These are phyloP conservation scores for Panagrolaimus sp. DNA, from an alignment of 1,140 invertebrate species.

Conservation along the genomic window DNA sequence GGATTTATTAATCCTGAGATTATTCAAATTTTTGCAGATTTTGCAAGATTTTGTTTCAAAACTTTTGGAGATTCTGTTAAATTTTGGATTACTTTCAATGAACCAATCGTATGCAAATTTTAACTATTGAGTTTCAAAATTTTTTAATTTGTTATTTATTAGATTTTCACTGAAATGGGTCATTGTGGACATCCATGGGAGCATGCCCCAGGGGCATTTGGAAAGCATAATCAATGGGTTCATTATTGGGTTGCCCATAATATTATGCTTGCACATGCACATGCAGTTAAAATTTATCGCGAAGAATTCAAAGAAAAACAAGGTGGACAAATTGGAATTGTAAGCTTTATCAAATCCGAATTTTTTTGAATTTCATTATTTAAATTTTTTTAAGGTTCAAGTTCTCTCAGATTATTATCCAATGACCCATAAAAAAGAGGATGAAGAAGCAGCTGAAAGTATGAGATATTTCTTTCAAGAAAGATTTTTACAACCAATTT, in stretches of 20 bases:
- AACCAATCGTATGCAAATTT: conserved; percentile 58
- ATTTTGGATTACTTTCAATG: conserved; percentile 63
- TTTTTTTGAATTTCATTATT: no score
- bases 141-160: conserved; percentile 56
- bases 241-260: conserved; percentile 24
- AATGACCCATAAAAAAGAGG: conserved; percentile 32
- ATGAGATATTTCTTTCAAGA: conserved; percentile 57
- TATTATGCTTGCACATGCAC: neutral
- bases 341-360: neutral
- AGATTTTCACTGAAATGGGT: conserved; percentile 50
- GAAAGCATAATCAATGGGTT: conserved; percentile 58
- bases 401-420: conserved; percentile 32
- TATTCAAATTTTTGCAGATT: conserved; percentile 63
- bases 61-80: conserved; percentile 61
- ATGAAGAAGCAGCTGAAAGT: conserved; percentile 45
- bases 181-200: conserved; percentile 57
- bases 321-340: conserved; percentile 41
- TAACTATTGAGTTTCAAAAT: conserved; percentile 59
- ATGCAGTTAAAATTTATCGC: conserved; percentile 39
- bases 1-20: conserved; percentile 65
- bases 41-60: conserved; percentile 60
- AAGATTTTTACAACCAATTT: conserved; percentile 58
- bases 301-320: conserved; percentile 17
- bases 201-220: conserved; percentile 53
- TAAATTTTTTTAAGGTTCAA: conserved; percentile 45